Base-by-base conservation (phyloP, 53 echinoderm and acorn worm genomes). In the Crossaster papposus region DNA sequence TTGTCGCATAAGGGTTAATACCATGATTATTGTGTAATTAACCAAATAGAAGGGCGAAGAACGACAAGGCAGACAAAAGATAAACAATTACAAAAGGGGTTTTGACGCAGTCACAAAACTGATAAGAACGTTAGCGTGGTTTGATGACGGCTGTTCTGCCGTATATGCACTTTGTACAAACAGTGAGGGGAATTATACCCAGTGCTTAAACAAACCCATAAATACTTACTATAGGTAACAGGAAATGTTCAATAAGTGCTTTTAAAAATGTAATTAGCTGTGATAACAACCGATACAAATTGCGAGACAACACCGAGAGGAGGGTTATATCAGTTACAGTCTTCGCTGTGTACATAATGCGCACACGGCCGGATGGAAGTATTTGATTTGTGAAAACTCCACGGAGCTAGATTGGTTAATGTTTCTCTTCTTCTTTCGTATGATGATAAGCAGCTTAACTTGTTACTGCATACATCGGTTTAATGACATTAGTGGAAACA, bases 211-310 rank as follows among this genome's bases (percentile, higher is more conserved):
- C 84, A 84, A 84, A 84, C 72, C 84, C 18, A 72, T 72, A 84
- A 84, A 84, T 72, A 71, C 84, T 84, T 54, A n/a, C n/a, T n/a
- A n/a, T n/a, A 52, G 50, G 52, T 84, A 51, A 73, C 51, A 37
- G 52, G 53, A 72, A 84, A 83, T 84, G 84, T 84, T 84, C 84
- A 30, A 84, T 84, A 84, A 84, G 71, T 84, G 84, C 72, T 51
- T 65, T 52, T 70, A 51, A 70, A 70, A 58, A 84, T 84, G 52
- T 72, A 51, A 84, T 84, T 84, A 84, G 71, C 72, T 71, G 53
- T 53, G 29, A 84, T 51, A 53, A 52, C 71, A 71, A 73, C 54
- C 84, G 72, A 84, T 84, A 72, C 72, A 71, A 71, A 51, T 51
- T 52, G 38, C 20, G 22, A 23, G 17, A 37, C 58, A 38, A 78